Evolutionary conservation across 2,797 vertebrate species (phyloP), one percentile per base, ranked within the genome.

Genomic region (Pseudochromis fuscus): DNA sequence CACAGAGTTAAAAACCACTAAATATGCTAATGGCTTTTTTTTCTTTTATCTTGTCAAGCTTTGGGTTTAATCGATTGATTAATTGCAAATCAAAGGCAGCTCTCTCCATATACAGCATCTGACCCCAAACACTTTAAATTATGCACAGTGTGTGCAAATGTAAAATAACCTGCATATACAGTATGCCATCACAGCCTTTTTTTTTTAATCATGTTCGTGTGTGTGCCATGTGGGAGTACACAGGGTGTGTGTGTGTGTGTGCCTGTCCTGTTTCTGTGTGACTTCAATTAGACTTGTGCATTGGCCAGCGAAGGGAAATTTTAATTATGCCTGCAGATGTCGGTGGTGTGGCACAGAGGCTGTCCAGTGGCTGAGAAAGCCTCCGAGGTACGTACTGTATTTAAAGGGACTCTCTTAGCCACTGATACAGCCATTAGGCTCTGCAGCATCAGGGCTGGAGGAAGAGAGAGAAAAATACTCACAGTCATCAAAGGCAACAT

Each of bases 301-400:
- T 46, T 50, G 63, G 87, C 68, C 84, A 74, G 86, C 71, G 67
- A 57, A 68, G 73, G n/a, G 65, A 78, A 78, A 83, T 82, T 81
- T 87, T 81, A 87, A 90, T 92, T 89, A 89, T 64, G 72, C 74
- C 80, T 73, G 79, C 81, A 86, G 82, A 87, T 88, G 84, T 81
- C 67, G 50, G 62, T 53, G 30, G 56, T 35, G 65, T 72, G 65
- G 79, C 80, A 63, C 75, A 67, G 81, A 64, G 53, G 53, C 77
- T 82, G 76, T 75, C 67, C 76, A 77, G 72, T 76, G 76, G 72
- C 55, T 64, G 58, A 64, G 77, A 71, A 79, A 84, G 68, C 72
- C 66, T 75, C 52, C 24, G 61, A 72, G 84, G 65, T 69, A 77
- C 61, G 4, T 35, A 15, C 38, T 82, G 60, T 57, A 53, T 87